phyloP scores from a whole-genome alignment of 2,797 vertebrate genomes.

The Eremophila alpestris region DNA sequence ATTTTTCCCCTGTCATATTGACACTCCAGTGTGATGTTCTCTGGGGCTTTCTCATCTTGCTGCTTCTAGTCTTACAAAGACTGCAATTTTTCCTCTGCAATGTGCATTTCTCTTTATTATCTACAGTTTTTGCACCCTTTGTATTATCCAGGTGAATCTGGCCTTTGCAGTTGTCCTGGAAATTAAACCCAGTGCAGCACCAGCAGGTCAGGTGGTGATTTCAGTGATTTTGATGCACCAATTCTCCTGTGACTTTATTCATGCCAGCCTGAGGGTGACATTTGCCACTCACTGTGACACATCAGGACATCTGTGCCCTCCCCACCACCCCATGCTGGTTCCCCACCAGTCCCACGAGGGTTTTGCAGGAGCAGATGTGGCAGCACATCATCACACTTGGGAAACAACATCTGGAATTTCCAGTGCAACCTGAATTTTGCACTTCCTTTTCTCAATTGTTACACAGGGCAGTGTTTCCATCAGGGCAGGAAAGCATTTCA shows the following conservation, averaged over 20 bases:
- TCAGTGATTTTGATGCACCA: neutral
- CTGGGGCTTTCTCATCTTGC: neutral
- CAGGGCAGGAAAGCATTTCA: neutral
- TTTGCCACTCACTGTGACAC: neutral
- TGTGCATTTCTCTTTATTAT: neutral
- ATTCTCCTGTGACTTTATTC: neutral
- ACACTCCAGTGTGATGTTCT: slow-evolving; percentile 3
- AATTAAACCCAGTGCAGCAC: neutral
- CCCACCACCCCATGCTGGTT: neutral
- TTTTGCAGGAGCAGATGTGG: slow-evolving; percentile 3
- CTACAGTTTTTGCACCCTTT: neutral
- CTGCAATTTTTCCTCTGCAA: neutral
- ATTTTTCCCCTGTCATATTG: neutral
- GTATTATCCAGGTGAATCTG: neutral
- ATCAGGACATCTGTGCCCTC: slow-evolving; percentile 32
- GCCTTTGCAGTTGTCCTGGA: neutral
- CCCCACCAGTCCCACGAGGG: neutral
- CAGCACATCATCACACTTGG: neutral
- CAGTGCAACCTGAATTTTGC: neutral
- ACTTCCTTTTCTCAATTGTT: slow-evolving; percentile 40
- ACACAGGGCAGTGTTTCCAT: neutral
- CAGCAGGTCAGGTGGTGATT: neutral
- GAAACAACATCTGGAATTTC: slow-evolving; percentile 47
- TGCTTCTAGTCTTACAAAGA: neutral
- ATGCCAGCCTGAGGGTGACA: neutral